Percentiles rank a stretch among this genome's conserved stretches.
These are phyloP conservation scores for Herpailurus yagouaroundi DNA, from an alignment of 2,113 vertebrate genomes.

Conservation along the genomic window DNA sequence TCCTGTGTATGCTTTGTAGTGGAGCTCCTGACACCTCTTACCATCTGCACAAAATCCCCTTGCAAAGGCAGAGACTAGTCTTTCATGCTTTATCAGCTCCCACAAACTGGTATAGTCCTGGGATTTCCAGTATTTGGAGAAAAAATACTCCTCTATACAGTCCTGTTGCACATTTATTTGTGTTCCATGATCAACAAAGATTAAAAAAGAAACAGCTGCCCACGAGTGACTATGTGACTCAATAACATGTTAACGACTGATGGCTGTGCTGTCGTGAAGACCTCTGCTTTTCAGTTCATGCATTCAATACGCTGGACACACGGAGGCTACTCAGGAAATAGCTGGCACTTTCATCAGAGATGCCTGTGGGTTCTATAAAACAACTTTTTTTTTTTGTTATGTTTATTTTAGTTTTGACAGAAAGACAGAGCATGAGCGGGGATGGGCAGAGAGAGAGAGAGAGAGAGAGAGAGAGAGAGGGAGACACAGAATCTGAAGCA, in stretches of 20 bases:
- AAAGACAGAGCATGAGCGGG: no score
- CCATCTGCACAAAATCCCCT: not conserved
- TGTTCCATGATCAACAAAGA: not conserved
- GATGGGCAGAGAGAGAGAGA: no score
- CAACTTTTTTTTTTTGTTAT: not conserved
- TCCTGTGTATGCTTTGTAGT: rapidly evolving
- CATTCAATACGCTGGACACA: no score
- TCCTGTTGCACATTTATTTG: not conserved
- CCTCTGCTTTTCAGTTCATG: not conserved
- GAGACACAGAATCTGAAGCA: no score
- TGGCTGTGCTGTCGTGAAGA: rapidly evolving
- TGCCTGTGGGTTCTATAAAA: not conserved
- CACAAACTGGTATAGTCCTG: not conserved
- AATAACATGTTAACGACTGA: rapidly evolving
- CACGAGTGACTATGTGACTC: not conserved
- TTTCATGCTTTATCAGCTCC: not conserved
- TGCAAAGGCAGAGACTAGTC: not conserved
- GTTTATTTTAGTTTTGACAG: no score
- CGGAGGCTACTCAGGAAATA: not conserved
- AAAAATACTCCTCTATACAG: not conserved
- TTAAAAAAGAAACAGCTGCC: not conserved
- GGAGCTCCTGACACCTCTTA: not conserved
- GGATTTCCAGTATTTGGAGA: not conserved
- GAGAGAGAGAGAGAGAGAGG: no score
- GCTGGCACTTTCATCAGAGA: not conserved